A percentile compares a stretch with the other conserved stretches of the same genome.
These are phyloP conservation scores for Leucoraja erinaceus DNA, from an alignment of 2,113 vertebrate species.

Conservation along the genomic window DNA sequence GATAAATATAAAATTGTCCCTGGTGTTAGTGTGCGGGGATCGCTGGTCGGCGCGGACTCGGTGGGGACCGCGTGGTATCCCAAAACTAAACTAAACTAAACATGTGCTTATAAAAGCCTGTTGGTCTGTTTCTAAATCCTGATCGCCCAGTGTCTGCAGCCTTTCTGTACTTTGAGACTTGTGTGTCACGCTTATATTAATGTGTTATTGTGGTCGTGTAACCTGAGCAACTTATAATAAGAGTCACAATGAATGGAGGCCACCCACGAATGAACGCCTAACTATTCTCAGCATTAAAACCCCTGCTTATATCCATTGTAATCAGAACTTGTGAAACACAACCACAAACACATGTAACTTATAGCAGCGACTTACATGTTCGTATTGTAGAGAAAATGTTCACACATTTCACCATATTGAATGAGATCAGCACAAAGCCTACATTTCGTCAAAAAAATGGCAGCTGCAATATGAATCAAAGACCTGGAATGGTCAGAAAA, in stretches of 20 bases:
- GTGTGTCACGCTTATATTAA: neutral
- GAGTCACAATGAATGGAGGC: neutral
- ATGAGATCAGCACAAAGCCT: neutral
- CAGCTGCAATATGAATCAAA: neutral
- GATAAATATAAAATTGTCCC: no score
- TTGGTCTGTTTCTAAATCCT: constrained; percentile 5
- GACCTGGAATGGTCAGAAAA: neutral
- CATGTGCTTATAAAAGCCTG: neutral
- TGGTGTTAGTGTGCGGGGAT: no score
- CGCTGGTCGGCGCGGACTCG: no score
- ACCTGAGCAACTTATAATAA: neutral
- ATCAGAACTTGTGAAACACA: neutral
- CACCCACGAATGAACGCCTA: neutral
- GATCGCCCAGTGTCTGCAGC: neutral
- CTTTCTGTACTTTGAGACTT: neutral
- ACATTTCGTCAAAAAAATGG: neutral
- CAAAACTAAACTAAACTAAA: no score
- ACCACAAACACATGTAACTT: constrained; percentile 3
- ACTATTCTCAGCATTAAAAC: neutral
- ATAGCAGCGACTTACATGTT: neutral
- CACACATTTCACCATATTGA: neutral
- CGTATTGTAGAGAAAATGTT: neutral
- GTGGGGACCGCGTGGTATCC: no score
- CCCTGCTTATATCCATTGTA: neutral
- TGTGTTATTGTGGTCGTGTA: neutral